Conservation (phyloP, 1,140 invertebrate species). For the Macrotrachela quadricornifera region DNA sequence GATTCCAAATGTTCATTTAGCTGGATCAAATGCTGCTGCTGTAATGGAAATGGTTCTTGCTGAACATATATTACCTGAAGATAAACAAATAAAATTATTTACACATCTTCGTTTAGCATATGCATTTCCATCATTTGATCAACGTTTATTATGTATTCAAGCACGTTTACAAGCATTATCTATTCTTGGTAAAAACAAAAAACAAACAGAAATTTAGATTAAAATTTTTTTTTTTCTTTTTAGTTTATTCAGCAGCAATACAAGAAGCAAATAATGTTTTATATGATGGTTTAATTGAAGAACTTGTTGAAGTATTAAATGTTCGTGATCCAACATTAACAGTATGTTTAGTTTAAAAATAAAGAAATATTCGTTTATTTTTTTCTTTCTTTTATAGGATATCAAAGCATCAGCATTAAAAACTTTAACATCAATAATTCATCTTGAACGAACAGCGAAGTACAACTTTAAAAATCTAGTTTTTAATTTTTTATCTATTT, state of each 20-base stretch:
- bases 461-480: constrained; percentile 9
- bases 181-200: constrained; percentile 24
- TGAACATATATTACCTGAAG: constrained; percentile 8
- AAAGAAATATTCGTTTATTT: no score
- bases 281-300: constrained; percentile 63
- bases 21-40: constrained; percentile 2
- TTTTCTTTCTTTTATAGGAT: constrained; percentile 32
- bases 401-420: constrained; percentile 63
- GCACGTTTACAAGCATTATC: constrained; percentile 57
- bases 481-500: no score
- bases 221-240: no score
- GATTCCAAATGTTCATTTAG: no score
- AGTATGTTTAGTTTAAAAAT: constrained; percentile 13
- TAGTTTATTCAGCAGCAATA: constrained; percentile 56
- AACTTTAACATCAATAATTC: constrained; percentile 67
- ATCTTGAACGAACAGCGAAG: constrained; percentile 67
- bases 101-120: constrained; percentile 60
- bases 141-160: constrained; percentile 57
- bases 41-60: constrained; percentile 7
- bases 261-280: constrained; percentile 56
- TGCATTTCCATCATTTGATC: constrained; percentile 52
- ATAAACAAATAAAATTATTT: constrained; percentile 35
- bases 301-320: constrained; percentile 62
- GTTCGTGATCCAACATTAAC: constrained; percentile 46
- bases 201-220: no score